Base-by-base conservation (phyloP, 2,113 vertebrate species). In the Benitochromis conjunctus region DNA sequence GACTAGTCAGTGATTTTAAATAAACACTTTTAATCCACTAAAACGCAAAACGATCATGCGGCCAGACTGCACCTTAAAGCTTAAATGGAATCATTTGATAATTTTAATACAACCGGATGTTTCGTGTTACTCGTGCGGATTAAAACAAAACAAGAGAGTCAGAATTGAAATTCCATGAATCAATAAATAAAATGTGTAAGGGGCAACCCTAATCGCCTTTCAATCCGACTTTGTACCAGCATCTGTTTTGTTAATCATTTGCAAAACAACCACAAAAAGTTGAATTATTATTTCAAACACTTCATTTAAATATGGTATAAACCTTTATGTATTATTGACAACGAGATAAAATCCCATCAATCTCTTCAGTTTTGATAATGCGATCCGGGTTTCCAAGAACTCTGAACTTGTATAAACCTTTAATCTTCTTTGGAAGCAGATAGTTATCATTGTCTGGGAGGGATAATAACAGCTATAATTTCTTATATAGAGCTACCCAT, bases 141-240 rank as follows among this genome's bases (percentile, higher is more conserved):
- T 98, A 97, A 96, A 90, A 95, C 91, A 89, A 96, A 96, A 96
- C 97, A 97, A 96, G 95, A 55, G 62, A 92, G 82, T 94, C 94
- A 87, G 95, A 96, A 98, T 98, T 97, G 96, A 97, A 98, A 97
- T 98, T 98, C 97, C 95, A 85, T 81, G 97, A 98, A 98, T 97
- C 97, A 97, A 97, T 98, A 97, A 96, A 95, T 96, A 95, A 96
- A 97, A 96, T 97, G 95, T 97, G 96, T 96, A 85, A 91, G 92
- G 95, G 95, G 97, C 96, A 97, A 95, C 83, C 91, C 89, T 96
- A 97, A 97, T 97, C 97, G 96, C 96, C 96, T 97, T 97, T 96
- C 82, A 92, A 88, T 94, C 92, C 92, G 90, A 95, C 95, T 96
- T 94, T 94, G 92, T 95, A 95, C 87, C 95, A 96, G 96, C 95